Conservation (phyloP, 2,888 invertebrate genomes). For the Gordius sp. region DNA sequence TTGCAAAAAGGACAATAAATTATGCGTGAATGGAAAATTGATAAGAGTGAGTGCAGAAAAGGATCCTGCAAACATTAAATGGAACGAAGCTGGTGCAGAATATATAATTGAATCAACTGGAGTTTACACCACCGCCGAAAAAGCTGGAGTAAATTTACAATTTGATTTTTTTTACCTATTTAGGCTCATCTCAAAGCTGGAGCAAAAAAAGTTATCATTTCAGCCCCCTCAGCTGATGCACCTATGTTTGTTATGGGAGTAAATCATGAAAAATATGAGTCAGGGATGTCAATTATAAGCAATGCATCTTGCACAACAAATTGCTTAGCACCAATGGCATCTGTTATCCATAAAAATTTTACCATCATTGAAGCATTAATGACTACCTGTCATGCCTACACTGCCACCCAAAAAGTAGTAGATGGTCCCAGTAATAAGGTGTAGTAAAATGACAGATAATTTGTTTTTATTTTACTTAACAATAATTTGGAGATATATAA, state of each 20-base stretch:
- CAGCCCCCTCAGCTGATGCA: conserved; percentile 31
- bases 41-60: conserved; percentile 21
- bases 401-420: conserved; percentile 31
- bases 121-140: conserved; percentile 30
- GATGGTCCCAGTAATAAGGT: conserved; percentile 26
- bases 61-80: conserved; percentile 27
- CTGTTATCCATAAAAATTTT: conserved; percentile 29
- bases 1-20: conserved; percentile 24
- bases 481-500: neutral
- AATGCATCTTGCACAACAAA: conserved; percentile 32
- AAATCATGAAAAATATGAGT: conserved; percentile 27
- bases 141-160: conserved; percentile 24
- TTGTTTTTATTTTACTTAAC: neutral
- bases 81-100: conserved; percentile 26
- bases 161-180: neutral
- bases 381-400: conserved; percentile 31
- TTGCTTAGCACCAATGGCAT: conserved; percentile 31
- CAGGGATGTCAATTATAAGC: conserved; percentile 22
- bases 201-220: conserved; percentile 30
- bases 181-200: conserved; percentile 24
- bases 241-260: conserved; percentile 32
- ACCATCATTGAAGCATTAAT: conserved; percentile 30
- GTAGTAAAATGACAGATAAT: neutral
- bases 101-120: conserved; percentile 31
- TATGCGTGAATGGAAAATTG: conserved; percentile 26